These are phyloP conservation scores for Drosophila anomalipes DNA, from an alignment of 2,888 invertebrate genomes.

Conservation along the genomic window DNA sequence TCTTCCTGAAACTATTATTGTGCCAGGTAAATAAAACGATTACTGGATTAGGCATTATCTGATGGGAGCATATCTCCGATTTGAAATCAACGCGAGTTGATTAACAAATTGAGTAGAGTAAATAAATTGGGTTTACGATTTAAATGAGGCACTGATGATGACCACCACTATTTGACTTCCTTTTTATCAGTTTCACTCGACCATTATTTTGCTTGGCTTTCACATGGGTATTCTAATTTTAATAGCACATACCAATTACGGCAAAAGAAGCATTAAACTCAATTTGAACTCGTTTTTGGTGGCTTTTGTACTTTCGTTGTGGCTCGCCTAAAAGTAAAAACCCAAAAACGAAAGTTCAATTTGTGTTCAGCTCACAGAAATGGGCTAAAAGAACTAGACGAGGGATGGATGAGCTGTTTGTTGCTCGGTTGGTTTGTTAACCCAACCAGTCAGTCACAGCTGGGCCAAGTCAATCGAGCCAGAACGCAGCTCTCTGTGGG, in stretches of 20 bases:
- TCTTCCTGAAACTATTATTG: not conserved
- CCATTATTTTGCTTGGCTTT: constrained; percentile 39
- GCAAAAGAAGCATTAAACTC: constrained; percentile 20
- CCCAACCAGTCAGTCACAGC: constrained; percentile 39
- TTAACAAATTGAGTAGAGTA: not conserved
- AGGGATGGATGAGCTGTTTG: constrained; percentile 11
- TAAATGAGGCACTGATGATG: constrained; percentile 15
- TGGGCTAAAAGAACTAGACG: constrained; percentile 34
- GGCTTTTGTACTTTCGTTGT: constrained; percentile 64
- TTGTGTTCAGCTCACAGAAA: constrained; percentile 51
- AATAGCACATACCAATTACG: constrained; percentile 39
- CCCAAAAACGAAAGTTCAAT: constrained; percentile 73
- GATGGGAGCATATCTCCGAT: constrained; percentile 1
- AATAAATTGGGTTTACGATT: constrained; percentile 37
- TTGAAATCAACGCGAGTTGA: constrained; percentile 2
- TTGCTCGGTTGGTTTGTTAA: constrained; percentile 11
- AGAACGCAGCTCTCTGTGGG: constrained; percentile 35
- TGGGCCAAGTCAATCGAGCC: constrained; percentile 47
- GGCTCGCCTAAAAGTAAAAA: constrained; percentile 67
- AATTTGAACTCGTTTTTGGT: constrained; percentile 44
- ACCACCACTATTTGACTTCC: constrained; percentile 30
- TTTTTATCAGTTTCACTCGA: constrained; percentile 13
- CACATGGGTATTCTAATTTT: constrained; percentile 51
- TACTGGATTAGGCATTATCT: not conserved
- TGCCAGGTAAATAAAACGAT: not conserved